These are phyloP conservation scores for Oncorhynchus tshawytscha DNA, from an alignment of 2,113 vertebrate genomes.

Conservation along the genomic window DNA sequence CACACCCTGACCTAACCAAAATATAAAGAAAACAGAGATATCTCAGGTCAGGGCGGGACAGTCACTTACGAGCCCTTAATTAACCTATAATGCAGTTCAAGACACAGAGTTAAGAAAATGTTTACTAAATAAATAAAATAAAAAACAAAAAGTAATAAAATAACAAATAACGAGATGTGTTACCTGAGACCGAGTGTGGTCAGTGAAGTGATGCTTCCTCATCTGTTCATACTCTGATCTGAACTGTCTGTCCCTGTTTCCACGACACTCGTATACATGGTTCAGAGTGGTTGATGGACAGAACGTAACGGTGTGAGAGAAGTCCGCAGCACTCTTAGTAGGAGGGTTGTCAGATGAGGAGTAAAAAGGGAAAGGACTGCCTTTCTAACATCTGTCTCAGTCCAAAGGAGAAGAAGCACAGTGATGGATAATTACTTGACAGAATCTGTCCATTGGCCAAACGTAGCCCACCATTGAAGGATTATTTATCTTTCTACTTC, in stretches of 20 bases:
- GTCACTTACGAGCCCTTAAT: no score
- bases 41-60: no score
- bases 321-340: slow-evolving; percentile 31
- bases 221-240: not conserved
- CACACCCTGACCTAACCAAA: no score
- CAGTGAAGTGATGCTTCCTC: not conserved
- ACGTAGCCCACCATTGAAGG: slow-evolving; percentile 31
- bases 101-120: no score
- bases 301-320: slow-evolving; percentile 9
- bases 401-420: slow-evolving; percentile 41
- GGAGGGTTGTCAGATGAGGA: slow-evolving; percentile 31
- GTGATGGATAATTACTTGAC: slow-evolving; percentile 62
- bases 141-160: no score
- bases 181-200: not conserved
- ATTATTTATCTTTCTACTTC: slow-evolving; percentile 45
- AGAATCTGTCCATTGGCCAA: slow-evolving; percentile 46
- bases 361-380: slow-evolving; percentile 20
- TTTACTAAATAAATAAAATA: no score
- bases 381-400: slow-evolving; percentile 50
- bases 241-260: not conserved
- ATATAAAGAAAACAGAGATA: no score
- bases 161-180: no score
- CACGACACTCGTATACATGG: not conserved
- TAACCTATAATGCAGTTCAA: no score
- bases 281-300: slow-evolving; percentile 26